Evolutionary conservation across 2,888 invertebrate genomes (phyloP).

Genomic region (Physocephala rufipes): DNA sequence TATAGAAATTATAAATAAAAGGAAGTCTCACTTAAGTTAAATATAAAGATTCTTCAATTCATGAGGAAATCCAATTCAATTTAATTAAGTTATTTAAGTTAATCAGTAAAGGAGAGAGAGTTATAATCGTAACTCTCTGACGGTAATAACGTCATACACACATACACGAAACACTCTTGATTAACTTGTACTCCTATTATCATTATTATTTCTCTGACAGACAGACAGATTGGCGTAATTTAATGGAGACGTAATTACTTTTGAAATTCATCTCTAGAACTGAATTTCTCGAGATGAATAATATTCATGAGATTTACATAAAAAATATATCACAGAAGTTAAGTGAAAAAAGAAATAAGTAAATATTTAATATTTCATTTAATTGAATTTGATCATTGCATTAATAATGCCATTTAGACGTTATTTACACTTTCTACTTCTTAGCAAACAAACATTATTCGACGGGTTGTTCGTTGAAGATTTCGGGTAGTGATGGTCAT

Average conservation of each 20-base stretch:
- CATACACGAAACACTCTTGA: neutral
- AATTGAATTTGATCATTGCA: too few species aligned
- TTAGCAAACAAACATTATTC: too few species aligned
- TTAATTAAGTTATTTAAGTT: conserved; percentile 33
- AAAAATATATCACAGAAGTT: conserved; percentile 5
- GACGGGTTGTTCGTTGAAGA: too few species aligned
- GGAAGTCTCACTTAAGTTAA: conserved; percentile 28
- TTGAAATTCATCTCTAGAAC: neutral
- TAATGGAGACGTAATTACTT: neutral
- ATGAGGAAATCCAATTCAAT: conserved; percentile 32
- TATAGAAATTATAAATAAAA: neutral
- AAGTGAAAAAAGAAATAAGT: conserved; percentile 14
- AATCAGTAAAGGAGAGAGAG: too few species aligned
- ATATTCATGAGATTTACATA: neutral
- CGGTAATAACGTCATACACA: neutral
- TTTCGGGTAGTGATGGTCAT: too few species aligned
- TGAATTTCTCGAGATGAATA: neutral
- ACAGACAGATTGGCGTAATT: neutral
- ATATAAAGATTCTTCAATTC: conserved; percentile 5
- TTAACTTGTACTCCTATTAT: neutral
- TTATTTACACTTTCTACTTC: too few species aligned
- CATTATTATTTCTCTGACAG: neutral
- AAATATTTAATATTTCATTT: conserved; percentile 24
- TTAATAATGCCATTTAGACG: too few species aligned
- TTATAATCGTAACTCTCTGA: too few species aligned